Base-by-base conservation (phyloP, 1,140 invertebrate genomes). In the Theocolax elegans region DNA sequence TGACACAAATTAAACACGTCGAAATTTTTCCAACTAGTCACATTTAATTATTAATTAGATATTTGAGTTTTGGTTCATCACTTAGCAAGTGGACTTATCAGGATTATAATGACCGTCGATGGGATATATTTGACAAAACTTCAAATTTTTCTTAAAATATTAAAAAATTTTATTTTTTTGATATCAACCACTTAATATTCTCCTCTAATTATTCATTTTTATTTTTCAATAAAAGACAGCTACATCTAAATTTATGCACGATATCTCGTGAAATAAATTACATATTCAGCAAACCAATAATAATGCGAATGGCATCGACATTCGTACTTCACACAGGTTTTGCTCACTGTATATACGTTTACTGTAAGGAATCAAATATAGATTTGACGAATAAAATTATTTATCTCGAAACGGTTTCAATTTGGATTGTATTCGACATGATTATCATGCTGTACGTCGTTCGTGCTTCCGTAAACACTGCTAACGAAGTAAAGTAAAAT, bases 201-300 rank as follows among this genome's bases (percentile, higher is more conserved):
- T n/a, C n/a, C n/a, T n/a, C n/a, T n/a, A n/a, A n/a, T n/a, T n/a
- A n/a, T n/a, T n/a, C n/a, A n/a, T n/a, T n/a, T n/a, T 29, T 54
- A 3, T 54, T n/a, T 17, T 54, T 29, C 38, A 29, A 31, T 31
- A 3, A 6, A 23, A 80, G 79, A 27, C 74, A 79, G 69, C 49
- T 75, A 17, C 77, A 80, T 21, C 60, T 80, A 3, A 71, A 76
- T 31, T 48, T 80, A 35, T 60, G 74, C 25, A 73, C 64, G 38
- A 73, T 68, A 8, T 60, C 67, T 15, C 67, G 49, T 15, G 53
- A 35, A 1, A n/a, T 72, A 0, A 80, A 78, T 48, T 49, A 67
- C 7, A 31, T 54, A 2, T 79, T 65, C 6, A 75, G 76, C 0
- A 19, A 75, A n/a, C 76, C 75, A 35, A 69, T 79, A 7, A 38